Conservation (phyloP, 2,797 vertebrate genomes). For the Schizopygopsis malacanthus region DNA sequence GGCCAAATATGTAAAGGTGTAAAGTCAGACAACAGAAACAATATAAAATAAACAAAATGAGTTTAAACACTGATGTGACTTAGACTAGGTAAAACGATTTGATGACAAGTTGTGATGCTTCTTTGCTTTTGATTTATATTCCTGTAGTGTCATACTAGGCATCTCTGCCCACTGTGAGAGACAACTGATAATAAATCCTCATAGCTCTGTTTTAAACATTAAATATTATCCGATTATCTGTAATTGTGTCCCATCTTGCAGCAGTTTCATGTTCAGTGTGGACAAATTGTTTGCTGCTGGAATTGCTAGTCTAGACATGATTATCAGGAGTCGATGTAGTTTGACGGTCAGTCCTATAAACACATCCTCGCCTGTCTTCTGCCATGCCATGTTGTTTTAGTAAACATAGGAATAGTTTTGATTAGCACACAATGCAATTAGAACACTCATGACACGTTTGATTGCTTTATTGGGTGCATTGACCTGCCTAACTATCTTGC, state of each 20-base stretch:
- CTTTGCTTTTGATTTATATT: background rate
- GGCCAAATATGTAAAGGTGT: background rate
- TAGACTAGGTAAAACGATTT: background rate
- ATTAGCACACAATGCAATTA: constrained; percentile 51
- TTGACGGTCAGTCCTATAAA: constrained; percentile 40
- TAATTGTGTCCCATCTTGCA: background rate
- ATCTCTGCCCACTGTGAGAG: background rate
- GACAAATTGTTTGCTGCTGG: background rate
- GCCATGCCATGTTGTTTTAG: constrained; percentile 36
- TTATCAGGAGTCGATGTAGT: background rate
- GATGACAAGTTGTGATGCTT: background rate
- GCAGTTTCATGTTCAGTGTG: background rate
- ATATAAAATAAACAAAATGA: background rate
- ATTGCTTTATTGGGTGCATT: constrained; percentile 37
- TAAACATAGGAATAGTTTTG: constrained; percentile 51
- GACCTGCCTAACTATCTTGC: constrained; percentile 30
- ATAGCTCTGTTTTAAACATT: background rate
- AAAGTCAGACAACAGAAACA: background rate
- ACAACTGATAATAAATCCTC: background rate
- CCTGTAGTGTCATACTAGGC: background rate
- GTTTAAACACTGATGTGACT: too few species aligned
- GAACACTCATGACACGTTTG: constrained; percentile 7
- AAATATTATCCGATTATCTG: background rate
- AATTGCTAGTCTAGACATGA: background rate
- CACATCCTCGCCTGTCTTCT: constrained; percentile 14